Evolutionary conservation across 2,888 invertebrate genomes (phyloP), one percentile per base, ranked within the genome.

Genomic region (Camponotus fellah): DNA sequence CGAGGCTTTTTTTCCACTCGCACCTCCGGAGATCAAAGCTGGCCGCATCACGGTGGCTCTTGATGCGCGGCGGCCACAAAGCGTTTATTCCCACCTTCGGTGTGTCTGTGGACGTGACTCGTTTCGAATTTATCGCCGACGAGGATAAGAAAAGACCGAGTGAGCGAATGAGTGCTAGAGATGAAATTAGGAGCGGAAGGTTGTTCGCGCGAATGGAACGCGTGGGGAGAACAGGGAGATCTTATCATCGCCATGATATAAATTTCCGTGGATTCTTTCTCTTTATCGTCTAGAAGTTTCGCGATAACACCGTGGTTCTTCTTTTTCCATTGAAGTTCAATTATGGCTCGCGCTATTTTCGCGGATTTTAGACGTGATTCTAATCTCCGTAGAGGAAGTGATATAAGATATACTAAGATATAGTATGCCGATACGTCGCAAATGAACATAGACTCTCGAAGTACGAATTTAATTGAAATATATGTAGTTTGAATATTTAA

Each of bases 1-100:
- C 71, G 83, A 69, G 68, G 53, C 82, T 66, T 80, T 85, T 58
- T 68, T 81, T 84, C 40, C 49, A 60, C 81, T 76, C 71, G 66
- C 64, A 56, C 58, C 71, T 74, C 80, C 32, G 46, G 53, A 62
- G 77, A 68, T 84, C 74, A 82, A 86, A 88, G 75, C 72, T 64
- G 76, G 46, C 81, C 80, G 81, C 81, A 80, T 76, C 72, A 82
- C 84, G 83, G 75, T 83, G 69, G 84, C 75, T 83, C 83, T 56
- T 83, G 82, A 83, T 46, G 71, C 82, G 82, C 72, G 82, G 71
- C 66, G 60, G 56, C 84, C 62, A 68, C 66, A 75, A 75, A 75
- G 83, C 82, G 65, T 83, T 84, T 84, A 84, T 84, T 83, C 84
- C 68, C 83, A 75, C 71, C 64, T 69, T 65, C 72, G 43, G 46